Evolutionary conservation across 2,113 vertebrate species (phyloP), one percentile per base, ranked within the genome.

Genomic region (Colaptes auratus): DNA sequence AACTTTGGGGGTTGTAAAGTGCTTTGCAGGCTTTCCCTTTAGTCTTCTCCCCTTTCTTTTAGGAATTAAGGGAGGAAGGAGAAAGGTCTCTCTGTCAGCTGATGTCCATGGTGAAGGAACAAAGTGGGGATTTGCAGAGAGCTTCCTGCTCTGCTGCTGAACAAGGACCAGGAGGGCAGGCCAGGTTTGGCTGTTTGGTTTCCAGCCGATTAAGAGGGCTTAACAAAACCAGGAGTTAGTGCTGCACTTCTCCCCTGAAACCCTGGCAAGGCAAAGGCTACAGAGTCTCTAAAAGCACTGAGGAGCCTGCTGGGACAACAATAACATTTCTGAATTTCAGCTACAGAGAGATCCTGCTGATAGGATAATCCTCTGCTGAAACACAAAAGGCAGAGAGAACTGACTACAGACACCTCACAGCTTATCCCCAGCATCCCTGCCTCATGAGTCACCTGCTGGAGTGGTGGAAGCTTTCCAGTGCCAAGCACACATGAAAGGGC

Each of bases 301-400:
- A 71, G 65, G 48, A 74, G 58, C 75, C 69, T 77, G 48, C 82
- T 91, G 76, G 69, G 65, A 76, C 65, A 92, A 75, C 39, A 35
- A n/a, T 12, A 48, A 3, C 27, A 81, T 60, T 92, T 90, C 88
- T 75, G 85, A 81, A 73, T 86, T 91, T 67, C 6, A 7, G 76
- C 56, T 88, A 79, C 11, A 81, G 91, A 92, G 65, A 46, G 36
- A 66, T 71, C 79, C 88, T 75, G 88, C 91, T 81, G 91, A 69
- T 63, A 80, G 2, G 36, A 91, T 78, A 93, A 91, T 86, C 73
- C 79, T 58, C 50, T 69, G 52, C 88, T 84, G 76, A 88, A 91
- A 86, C 50, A 92, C 53, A 82, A 85, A 95, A 92, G 80, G 35
- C 53, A 89, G 72, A 83, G 72, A 87, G 69, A 87, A 90, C 42